These are phyloP conservation scores for Parauchenoglanis punctatus DNA, from an alignment of 2,797 vertebrate genomes.

Conservation along the genomic window DNA sequence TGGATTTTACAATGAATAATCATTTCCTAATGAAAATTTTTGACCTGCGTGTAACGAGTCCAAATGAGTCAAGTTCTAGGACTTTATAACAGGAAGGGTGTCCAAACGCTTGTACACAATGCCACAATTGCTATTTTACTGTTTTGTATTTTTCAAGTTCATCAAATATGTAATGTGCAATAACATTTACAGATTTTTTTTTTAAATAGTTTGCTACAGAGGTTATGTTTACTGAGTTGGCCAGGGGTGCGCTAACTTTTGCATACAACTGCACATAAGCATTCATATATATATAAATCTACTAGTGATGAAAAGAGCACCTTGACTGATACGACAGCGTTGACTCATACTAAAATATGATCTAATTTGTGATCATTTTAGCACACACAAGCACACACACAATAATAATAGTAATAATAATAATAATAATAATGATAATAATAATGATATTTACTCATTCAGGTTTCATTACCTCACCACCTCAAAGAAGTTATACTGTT, in stretches of 20 bases:
- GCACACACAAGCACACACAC: neutral
- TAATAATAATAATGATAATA: neutral
- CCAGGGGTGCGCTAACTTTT: neutral
- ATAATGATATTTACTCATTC: neutral
- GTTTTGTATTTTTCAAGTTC: neutral
- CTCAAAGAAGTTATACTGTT: neutral
- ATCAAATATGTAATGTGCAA: neutral
- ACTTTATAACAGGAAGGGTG: neutral
- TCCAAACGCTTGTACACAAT: neutral
- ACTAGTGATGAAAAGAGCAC: neutral
- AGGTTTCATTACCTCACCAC: neutral
- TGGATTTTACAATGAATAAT: neutral
- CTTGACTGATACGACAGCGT: neutral
- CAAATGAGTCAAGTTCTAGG: neutral
- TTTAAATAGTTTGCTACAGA: too few relatives aligned
- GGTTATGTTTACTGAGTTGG: neutral
- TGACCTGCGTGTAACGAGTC: neutral
- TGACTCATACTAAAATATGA: neutral
- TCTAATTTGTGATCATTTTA: neutral
- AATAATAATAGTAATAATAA: neutral
- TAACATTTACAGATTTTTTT: neutral
- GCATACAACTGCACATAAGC: neutral
- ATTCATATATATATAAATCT: neutral
- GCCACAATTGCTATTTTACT: neutral
- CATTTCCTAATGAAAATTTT: neutral